A percentile compares a stretch with the other conserved stretches of the same genome.
phyloP scores from a whole-genome alignment of 2,113 vertebrate genomes.

The Chloroceryle aenea region DNA sequence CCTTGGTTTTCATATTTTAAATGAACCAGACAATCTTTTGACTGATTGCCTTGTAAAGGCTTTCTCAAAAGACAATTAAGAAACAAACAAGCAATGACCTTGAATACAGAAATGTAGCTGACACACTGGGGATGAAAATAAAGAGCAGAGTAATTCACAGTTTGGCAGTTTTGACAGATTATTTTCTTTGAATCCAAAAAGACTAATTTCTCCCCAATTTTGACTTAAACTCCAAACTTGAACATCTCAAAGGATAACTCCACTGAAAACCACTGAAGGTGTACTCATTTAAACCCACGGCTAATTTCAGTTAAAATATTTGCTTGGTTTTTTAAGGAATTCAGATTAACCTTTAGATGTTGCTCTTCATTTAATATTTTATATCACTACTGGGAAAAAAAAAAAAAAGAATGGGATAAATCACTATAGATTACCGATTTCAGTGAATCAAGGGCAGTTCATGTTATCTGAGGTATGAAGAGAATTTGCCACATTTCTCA shows the following conservation, averaged over 20 bases:
- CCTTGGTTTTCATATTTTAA: neutral
- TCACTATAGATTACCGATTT: neutral
- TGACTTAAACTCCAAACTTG: neutral
- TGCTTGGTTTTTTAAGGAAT: neutral
- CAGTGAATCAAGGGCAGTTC: neutral
- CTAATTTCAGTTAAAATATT: neutral
- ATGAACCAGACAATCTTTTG: neutral
- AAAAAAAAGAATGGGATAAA: neutral
- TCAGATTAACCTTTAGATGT: neutral
- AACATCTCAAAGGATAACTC: neutral
- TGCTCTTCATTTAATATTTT: neutral
- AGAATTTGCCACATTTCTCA: neutral
- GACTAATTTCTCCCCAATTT: neutral
- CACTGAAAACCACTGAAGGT: neutral
- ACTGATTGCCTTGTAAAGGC: neutral
- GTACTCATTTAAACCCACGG: neutral
- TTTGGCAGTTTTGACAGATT: neutral
- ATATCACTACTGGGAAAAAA: too few relatives aligned
- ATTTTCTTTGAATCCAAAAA: neutral
- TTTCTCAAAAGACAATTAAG: neutral
- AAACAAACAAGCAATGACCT: neutral
- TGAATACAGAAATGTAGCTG: neutral
- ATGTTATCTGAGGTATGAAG: neutral
- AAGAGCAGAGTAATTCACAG: neutral
- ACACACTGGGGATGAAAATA: neutral